A percentile compares a stretch with the other conserved stretches of the same genome.
phyloP scores from a whole-genome alignment of 2,797 vertebrate species.

The Intellagama lesueurii region DNA sequence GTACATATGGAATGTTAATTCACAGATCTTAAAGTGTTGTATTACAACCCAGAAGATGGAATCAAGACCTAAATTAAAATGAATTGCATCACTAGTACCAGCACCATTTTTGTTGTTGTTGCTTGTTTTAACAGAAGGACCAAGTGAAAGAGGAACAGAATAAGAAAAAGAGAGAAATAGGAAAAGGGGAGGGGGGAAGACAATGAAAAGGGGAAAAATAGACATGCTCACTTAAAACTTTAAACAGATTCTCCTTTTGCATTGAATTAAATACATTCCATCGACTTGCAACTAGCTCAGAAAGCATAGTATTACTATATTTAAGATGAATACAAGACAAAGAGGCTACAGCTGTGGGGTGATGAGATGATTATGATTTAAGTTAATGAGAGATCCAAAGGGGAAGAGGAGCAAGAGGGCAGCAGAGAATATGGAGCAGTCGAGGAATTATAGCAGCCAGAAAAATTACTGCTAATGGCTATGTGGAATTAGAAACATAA shows the following conservation, averaged over 20 bases:
- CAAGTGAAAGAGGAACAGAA: neutral
- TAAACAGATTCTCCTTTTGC: neutral
- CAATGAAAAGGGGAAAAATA: neutral
- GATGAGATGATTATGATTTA: slow-evolving; percentile 8
- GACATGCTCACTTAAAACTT: neutral
- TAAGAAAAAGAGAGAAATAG: neutral
- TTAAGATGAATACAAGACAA: slow-evolving; percentile 9
- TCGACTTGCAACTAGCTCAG: neutral
- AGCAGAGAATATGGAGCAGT: neutral
- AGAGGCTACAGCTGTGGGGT: neutral
- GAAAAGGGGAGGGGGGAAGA: neutral
- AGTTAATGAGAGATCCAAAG: neutral
- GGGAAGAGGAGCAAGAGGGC: neutral
- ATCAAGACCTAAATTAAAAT: neutral
- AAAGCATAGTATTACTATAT: neutral
- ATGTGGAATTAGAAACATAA: neutral
- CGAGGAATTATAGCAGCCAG: neutral
- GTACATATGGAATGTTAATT: neutral
- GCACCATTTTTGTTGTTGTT: neutral
- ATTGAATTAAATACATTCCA: neutral
- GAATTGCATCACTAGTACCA: neutral
- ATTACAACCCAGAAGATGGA: neutral
- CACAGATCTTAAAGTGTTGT: neutral
- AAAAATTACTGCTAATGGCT: slow-evolving; percentile 12
- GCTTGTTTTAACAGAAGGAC: neutral